Evolutionary conservation across 2,113 vertebrate genomes (phyloP).

Genomic region (Forbesichthys papilliferus): DNA sequence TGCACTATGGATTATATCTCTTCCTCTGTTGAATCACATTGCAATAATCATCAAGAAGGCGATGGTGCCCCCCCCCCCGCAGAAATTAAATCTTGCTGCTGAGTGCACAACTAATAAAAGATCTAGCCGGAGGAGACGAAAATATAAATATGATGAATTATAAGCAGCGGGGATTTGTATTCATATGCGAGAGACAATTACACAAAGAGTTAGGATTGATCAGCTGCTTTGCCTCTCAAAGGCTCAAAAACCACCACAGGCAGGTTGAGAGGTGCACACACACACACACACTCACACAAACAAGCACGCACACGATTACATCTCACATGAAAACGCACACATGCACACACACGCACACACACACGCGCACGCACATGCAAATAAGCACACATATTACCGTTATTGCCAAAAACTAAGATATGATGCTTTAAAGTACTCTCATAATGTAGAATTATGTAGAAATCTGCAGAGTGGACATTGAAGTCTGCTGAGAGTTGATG

Average conservation of each 20-base stretch:
- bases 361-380: constrained; percentile 9
- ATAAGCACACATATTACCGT: background rate
- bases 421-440: no score
- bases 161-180: constrained; percentile 87
- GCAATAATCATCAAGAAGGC: constrained; percentile 98
- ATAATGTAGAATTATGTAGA: no score
- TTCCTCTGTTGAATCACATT: constrained; percentile 91
- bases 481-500: constrained; percentile 99
- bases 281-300: constrained; percentile 16
- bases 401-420: no score
- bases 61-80: constrained; percentile 74
- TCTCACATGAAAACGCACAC: constrained; percentile 57
- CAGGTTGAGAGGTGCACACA: constrained; percentile 37
- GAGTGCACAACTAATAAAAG: constrained; percentile 99
- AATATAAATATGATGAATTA: constrained; percentile 99
- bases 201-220: constrained; percentile 89
- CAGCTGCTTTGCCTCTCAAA: constrained; percentile 83
- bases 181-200: constrained; percentile 95
- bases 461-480: constrained; percentile 99
- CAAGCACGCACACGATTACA: constrained; percentile 71
- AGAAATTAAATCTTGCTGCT: constrained; percentile 98
- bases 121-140: constrained; percentile 97
- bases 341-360: constrained; percentile 11
- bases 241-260: constrained; percentile 82
- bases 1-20: constrained; percentile 99